phyloP scores from a whole-genome alignment of 2,888 invertebrate genomes.

The Carterocephalus palaemon region DNA sequence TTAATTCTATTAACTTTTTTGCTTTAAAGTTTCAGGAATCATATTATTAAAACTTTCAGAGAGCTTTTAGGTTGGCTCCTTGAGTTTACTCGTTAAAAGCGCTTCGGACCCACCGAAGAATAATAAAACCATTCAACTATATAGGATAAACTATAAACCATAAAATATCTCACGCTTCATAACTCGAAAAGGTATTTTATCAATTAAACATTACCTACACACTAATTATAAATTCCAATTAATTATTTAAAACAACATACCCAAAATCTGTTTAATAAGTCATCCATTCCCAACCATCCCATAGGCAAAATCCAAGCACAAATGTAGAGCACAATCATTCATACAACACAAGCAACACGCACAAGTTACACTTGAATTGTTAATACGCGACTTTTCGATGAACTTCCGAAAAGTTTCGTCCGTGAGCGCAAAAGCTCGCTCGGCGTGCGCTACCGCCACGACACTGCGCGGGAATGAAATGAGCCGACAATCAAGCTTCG shows the following conservation, averaged over 20 bases:
- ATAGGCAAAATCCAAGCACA: slow-evolving; percentile 11
- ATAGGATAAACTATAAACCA: too few species aligned
- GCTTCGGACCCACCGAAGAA: too few species aligned
- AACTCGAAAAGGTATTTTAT: neutral
- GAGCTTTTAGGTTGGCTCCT: too few species aligned
- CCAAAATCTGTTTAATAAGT: slow-evolving; percentile 14
- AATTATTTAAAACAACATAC: slow-evolving; percentile 1
- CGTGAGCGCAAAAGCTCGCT: slow-evolving; percentile 9
- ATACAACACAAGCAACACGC: slow-evolving; percentile 9
- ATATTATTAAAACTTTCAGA: too few species aligned
- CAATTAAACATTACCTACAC: too few species aligned
- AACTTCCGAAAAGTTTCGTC: slow-evolving; percentile 22
- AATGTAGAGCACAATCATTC: slow-evolving; percentile 9
- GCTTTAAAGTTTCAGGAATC: too few species aligned
- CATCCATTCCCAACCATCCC: slow-evolving; percentile 18
- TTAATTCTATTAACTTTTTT: too few species aligned
- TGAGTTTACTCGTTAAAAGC: too few species aligned
- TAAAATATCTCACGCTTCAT: too few species aligned
- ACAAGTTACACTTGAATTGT: slow-evolving; percentile 5
- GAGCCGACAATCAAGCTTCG: neutral
- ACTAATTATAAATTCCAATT: neutral
- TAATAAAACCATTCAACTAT: too few species aligned
- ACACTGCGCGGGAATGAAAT: slow-evolving; percentile 20
- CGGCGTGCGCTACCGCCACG: slow-evolving; percentile 1
- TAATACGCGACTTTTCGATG: slow-evolving; percentile 5